Base-by-base conservation (phyloP, 1,140 invertebrate genomes). In the Eurosta solidaginis region DNA sequence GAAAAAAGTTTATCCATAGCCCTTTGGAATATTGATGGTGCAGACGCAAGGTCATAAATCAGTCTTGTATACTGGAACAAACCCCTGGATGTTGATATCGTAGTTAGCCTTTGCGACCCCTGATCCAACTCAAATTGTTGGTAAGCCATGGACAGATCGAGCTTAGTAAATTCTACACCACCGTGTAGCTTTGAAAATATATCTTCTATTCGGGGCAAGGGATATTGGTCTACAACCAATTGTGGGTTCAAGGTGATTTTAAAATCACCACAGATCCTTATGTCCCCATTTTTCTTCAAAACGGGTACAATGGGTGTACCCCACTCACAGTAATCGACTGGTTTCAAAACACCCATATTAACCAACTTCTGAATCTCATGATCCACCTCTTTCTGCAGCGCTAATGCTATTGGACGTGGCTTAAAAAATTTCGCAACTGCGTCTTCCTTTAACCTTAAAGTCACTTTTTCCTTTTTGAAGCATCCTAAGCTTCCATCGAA, bases 231-330 rank as follows among this genome's bases (percentile, higher is more conserved):
- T 4, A 81, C 40, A 10, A 54, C 22, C 59, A 80, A 74, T 50
- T 76, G 7, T 12, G 27, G 77, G 74, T 78, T 80, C 3, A 80
- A 3, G 6, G 76, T 78, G 22, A 76, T 47, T 20, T 77, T 77
- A 44, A 74, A 90, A 81, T 90, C 89, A 0, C 87, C n/a, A n/a
- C n/a, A n/a, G n/a, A n/a, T n/a, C n/a, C n/a, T n/a, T n/a, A n/a
- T 86, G 3, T 79, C 80, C 7, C 87, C 88, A 78, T 88, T 83
- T 27, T 81, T 81, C 82, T 91, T 91, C 45, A 88, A 49, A 10
- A 91, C 87, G 0, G 89, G 81, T 0, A 90, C 89, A 5, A 91
- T 82, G 0, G 89, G 88, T 20, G 88, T 85, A 6, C 84, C 88
- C 88, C 86, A 90, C 10, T 86, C 82, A 22, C 80, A 82, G 78